Base-by-base conservation (phyloP, 2,888 invertebrate species). In the Pristionchus exspectatus region DNA sequence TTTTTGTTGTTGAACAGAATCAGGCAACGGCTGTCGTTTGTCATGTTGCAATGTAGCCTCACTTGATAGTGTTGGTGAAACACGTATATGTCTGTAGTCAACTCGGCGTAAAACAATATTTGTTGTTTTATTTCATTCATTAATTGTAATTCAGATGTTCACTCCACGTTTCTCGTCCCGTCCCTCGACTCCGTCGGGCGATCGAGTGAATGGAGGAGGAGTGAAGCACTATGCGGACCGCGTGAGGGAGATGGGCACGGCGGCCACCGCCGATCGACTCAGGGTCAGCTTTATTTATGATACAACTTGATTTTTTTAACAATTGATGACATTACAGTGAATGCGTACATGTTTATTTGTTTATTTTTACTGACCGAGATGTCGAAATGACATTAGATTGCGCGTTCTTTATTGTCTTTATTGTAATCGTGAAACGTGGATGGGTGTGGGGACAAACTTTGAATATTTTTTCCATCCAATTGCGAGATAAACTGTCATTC, bases 81-180 rank as follows among this genome's bases (percentile, higher is more conserved):
- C 63, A 24, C 63, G n/a, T 7, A 50, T 12, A 50, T n/a, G 44
- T 9, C 44, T 50, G 7, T 3, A 38, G 5, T 38, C 38, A 38
- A 50, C 44, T 50, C 44, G 7, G 4, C 1, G 44, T 12, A 9
- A 9, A 38, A 38, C 5, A 2, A 38, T 3, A 38, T 38, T 38
- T 50, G 44, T 7, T 50, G 44, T 10, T 10, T 50, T 9, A 7
- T 50, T 50, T 50, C n/a, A n/a, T 7, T 63, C 7, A 59, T 21
- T 59, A 21, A 21, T 18, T 54, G 3, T 0, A n/a, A 16, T 66
- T 50, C 30, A 88, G 87, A 74, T 88, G 54, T 88, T 74, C 87
- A 88, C 87, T 74, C 87, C 87, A 4, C 87, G 74, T 12, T 88
- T 88, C 74, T 88, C 87, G 24, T 88, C 87, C 14, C 87, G 87